Evolutionary conservation across 2,113 vertebrate genomes (phyloP).

Genomic region (Mastomys coucha): DNA sequence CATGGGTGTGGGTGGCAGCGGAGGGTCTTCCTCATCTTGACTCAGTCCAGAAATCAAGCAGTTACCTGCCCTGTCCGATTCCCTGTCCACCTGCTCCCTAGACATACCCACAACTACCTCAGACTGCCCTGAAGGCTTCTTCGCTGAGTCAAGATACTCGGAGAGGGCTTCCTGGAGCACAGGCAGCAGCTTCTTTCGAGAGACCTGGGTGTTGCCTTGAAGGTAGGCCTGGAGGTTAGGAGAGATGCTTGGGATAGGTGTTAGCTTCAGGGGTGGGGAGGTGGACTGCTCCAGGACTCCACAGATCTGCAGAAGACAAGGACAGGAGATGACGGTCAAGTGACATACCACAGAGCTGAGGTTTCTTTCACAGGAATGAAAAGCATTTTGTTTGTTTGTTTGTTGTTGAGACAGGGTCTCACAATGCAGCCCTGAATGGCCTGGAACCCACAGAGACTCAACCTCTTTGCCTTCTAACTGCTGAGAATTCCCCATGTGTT

Average conservation of each 20-base stretch:
- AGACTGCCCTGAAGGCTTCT: conserved; percentile 62
- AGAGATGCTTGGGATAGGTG: conserved; percentile 85
- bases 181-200: conserved; percentile 95
- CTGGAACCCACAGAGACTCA: background rate
- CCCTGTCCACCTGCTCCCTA: conserved; percentile 66
- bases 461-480: too few species aligned
- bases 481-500: too few species aligned
- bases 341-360: background rate
- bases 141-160: conserved; percentile 59
- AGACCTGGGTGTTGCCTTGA: conserved; percentile 91
- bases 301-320: conserved; percentile 87
- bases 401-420: background rate
- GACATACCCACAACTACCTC: background rate
- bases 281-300: conserved; percentile 89
- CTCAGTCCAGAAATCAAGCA: conserved; percentile 67
- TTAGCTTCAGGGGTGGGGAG: conserved; percentile 87
- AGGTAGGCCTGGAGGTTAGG: conserved; percentile 88
- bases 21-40: conserved; percentile 88
- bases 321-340: background rate
- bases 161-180: conserved; percentile 90
- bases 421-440: background rate
- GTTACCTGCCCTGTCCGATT: conserved; percentile 44
- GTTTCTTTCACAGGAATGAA: background rate
- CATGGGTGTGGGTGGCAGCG: conserved; percentile 93
- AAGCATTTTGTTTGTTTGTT: background rate